Base-by-base conservation (phyloP, 2,113 vertebrate species). In the Cavia aperea region DNA sequence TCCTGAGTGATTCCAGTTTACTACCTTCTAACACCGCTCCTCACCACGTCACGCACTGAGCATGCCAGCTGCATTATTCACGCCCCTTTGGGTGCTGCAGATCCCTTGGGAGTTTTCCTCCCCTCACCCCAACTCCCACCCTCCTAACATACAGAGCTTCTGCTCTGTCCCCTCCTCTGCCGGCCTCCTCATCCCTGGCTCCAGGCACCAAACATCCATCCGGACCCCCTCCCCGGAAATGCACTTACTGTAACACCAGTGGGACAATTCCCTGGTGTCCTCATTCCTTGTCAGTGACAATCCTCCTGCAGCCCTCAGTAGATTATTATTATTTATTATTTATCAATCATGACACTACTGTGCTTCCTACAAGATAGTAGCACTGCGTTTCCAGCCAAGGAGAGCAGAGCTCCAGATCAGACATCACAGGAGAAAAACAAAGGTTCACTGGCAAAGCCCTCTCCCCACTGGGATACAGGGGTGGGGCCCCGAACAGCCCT, bases 241-340 rank as follows among this genome's bases (percentile, higher is more conserved):
- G 46, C 91, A 78, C 86, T 91, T 79, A 82, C 88, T 90, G 51
- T 66, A 81, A 90, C 85, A 86, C 89, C 90, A 65, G 7, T 5
- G 63, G 90, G 36, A 85, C 78, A 75, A 94, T 93, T 95, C 95
- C 90, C 92, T 15, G n/a, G 81, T 29, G 88, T 88, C 78, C 70
- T 91, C 75, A 23, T 86, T 92, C 88, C 73, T n/a, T 89, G 89
- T 89, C 91, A 33, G 93, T 85, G 93, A 91, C 90, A 92, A 73
- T 89, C 68, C 81, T 94, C 83, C 91, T 60, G 88, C 95, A 93
- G 87, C 88, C 88, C 90, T 96, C 95, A 54, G 90, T 86, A 95
- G 95, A 95, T 94, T 90, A 96, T 96, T 95, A 95, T 77, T 97
- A 97, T 96, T 96, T 97, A 97, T 96, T 96, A 97, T 97, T 97